Evolutionary conservation across 2,888 invertebrate genomes (phyloP).

Genomic region (Dioctria rufipes): DNA sequence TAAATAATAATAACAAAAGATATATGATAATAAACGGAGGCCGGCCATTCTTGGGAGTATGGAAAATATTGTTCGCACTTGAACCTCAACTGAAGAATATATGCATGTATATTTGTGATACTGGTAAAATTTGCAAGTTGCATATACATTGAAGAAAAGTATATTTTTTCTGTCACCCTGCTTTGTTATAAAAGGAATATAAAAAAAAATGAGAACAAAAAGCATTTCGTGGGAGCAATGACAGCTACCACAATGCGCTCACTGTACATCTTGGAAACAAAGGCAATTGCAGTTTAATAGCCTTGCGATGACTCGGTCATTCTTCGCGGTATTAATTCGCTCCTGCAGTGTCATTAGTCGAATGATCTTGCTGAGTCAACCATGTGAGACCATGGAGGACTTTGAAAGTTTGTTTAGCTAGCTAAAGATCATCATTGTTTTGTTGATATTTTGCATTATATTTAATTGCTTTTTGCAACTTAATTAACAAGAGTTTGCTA

Average conservation of each 20-base stretch:
- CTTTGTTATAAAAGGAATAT: conserved; percentile 18
- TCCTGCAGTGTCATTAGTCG: conserved; percentile 35
- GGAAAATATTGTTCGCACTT: conserved; percentile 18
- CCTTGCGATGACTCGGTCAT: background rate
- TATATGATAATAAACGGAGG: conserved; percentile 10
- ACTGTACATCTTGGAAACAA: conserved; percentile 40
- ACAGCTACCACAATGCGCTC: background rate
- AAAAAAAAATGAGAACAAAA: conserved; percentile 17
- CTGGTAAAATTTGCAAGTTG: conserved; percentile 7
- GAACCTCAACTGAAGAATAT: background rate
- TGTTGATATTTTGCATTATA: background rate
- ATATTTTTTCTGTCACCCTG: conserved; percentile 16
- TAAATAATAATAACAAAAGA: conserved; percentile 39
- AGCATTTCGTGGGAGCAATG: conserved; percentile 41
- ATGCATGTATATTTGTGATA: background rate
- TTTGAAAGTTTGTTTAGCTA: background rate
- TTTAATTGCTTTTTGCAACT: background rate
- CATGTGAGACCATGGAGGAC: conserved; percentile 3
- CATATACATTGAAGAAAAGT: conserved; percentile 3
- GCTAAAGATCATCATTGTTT: background rate
- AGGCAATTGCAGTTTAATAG: conserved; percentile 47
- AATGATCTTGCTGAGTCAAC: conserved; percentile 45
- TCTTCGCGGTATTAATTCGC: conserved; percentile 27
- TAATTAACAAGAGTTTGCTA: background rate
- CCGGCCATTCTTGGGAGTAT: conserved; percentile 8